Percentiles rank a stretch among this genome's conserved stretches.
Conservation (phyloP, 2,888 invertebrate species). For the Biston betularia region DNA sequence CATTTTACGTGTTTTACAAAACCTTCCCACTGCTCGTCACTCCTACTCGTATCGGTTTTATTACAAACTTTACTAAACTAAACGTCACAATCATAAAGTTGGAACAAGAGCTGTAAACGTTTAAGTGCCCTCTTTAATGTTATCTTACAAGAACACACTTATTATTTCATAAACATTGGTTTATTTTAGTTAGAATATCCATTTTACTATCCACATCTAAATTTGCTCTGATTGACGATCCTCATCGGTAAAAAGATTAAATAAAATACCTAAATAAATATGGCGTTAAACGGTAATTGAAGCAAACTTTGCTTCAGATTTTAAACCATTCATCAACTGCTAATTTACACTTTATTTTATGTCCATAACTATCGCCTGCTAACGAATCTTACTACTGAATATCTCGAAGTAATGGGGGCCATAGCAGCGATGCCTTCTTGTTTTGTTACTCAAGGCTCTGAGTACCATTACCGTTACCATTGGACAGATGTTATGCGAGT, state of each 20-base stretch:
- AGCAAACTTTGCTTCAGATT: no score
- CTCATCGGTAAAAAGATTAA: no score
- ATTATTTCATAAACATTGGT: slow-evolving; percentile 13
- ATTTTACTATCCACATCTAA: background rate
- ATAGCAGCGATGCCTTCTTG: no score
- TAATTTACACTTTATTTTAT: no score
- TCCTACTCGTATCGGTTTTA: slow-evolving; percentile 48
- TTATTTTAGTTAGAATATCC: background rate
- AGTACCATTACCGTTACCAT: no score
- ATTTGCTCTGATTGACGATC: background rate
- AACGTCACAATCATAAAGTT: slow-evolving; percentile 50
- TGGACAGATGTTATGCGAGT: background rate
- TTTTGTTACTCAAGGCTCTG: no score
- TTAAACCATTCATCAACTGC: no score
- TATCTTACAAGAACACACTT: slow-evolving; percentile 28
- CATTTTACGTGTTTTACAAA: slow-evolving; percentile 47
- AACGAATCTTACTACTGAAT: no score
- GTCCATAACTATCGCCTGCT: no score
- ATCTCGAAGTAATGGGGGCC: no score
- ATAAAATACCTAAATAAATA: no score
- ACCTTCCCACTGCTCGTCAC: slow-evolving; percentile 40
- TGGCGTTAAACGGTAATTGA: no score
- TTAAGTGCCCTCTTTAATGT: slow-evolving; percentile 38
- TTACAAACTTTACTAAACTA: slow-evolving; percentile 44
- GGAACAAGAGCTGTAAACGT: slow-evolving; percentile 31